A percentile compares a stretch with the other conserved stretches of the same genome.
Evolutionary conservation across 2,113 vertebrate species (phyloP).

Genomic region (Stigmatopora nigra): DNA sequence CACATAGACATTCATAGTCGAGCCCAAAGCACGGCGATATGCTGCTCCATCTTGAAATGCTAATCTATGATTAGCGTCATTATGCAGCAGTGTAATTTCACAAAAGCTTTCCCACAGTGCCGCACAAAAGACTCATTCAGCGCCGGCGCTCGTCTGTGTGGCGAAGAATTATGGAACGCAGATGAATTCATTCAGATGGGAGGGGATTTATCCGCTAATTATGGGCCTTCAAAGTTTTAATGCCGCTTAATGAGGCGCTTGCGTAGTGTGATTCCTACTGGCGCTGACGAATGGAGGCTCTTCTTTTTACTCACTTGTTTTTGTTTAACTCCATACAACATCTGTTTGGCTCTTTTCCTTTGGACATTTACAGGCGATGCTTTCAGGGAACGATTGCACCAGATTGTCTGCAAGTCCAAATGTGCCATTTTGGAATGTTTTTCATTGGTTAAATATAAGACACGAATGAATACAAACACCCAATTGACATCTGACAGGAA

Average conservation of each 20-base stretch:
- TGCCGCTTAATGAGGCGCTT: slow-evolving; percentile 66
- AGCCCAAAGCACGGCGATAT: slow-evolving; percentile 31
- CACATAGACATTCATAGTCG: slow-evolving; percentile 8
- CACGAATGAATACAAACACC: slow-evolving; percentile 13
- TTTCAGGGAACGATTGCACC: not conserved
- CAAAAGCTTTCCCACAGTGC: slow-evolving; percentile 65
- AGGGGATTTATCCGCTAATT: slow-evolving; percentile 72
- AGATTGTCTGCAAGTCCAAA: not conserved
- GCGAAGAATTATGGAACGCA: slow-evolving; percentile 62
- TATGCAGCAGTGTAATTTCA: slow-evolving; percentile 67
- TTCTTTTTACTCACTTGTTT: slow-evolving; percentile 50
- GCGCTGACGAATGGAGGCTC: slow-evolving; percentile 48
- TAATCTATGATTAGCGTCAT: slow-evolving; percentile 71
- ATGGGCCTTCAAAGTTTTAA: slow-evolving; percentile 69
- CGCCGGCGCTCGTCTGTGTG: slow-evolving; percentile 51
- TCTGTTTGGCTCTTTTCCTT: slow-evolving; percentile 48
- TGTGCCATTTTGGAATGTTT: slow-evolving; percentile 12
- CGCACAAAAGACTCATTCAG: slow-evolving; percentile 68
- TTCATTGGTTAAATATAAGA: slow-evolving; percentile 25
- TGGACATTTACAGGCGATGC: not conserved
- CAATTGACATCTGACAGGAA: not conserved
- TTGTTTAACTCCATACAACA: slow-evolving; percentile 47
- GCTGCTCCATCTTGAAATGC: slow-evolving; percentile 65
- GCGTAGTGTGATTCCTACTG: slow-evolving; percentile 55
- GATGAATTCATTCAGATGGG: slow-evolving; percentile 61